Base-by-base conservation (phyloP, 2,113 vertebrate species). In the Nerophis lumbriciformis region DNA sequence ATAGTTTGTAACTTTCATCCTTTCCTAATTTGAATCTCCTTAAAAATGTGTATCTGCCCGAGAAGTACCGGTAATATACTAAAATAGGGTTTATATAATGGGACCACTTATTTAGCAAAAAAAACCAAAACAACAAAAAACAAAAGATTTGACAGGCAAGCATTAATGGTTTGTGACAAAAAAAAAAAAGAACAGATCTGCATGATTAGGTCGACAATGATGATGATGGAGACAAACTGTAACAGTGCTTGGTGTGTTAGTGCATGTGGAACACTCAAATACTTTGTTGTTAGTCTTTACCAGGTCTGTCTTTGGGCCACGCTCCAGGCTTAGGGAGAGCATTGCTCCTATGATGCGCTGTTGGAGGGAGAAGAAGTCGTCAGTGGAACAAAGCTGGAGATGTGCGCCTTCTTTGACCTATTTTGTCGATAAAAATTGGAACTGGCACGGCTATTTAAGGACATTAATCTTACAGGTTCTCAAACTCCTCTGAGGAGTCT, bases 271-370 rank as follows among this genome's bases (percentile, higher is more conserved):
- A 79, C 61, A 62, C 72, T 80, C 56, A 77, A 54, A 72, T 67
- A 47, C 48, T 65, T 75, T 56, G 78, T 59, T 48, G 42, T 72
- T 75, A 75, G 55, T 78, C 71, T 78, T 92, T 90, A 91, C 88
- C 90, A 69, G 69, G 16, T 71, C 77, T 78, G 36, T 82, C 79
- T 82, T 69, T 72, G 67, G 81, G 42, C 81, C 73, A 55, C 63
- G 64, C 70, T 51, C 8, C 56, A 71, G 57, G 59, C 78, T 86
- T 90, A 79, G 78, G 47, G 59, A 61, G 71, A 67, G 44, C 66
- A 82, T 69, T 75, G 71, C 82, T 83, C 69, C 66, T 88, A 65
- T 84, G 83, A 48, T 69, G 76, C 56, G 44, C 72, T 81, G 80
- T 76, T 86, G 84, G 69, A 71, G 75, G 78, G 78, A 81, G 66